Evolutionary conservation across 2,888 invertebrate genomes (phyloP), one percentile per base, ranked within the genome.

Genomic region (Ennomos fuscantarius): DNA sequence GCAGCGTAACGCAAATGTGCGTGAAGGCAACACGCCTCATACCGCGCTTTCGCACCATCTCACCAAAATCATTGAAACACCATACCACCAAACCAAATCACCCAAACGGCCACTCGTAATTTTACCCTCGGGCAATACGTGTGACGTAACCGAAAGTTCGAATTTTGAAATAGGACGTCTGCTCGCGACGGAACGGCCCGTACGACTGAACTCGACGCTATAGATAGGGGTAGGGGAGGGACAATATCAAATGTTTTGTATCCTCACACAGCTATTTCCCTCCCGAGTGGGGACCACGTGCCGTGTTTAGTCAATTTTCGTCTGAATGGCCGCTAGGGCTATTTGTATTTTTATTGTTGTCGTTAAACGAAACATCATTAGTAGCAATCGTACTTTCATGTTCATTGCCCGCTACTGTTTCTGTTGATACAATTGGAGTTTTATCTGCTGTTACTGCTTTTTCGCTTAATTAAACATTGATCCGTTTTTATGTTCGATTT

Each of bases 71-170:
- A 81, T 80, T 72, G 74, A 86, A 82, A 68, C 86, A 89, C 88
- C 83, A 84, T 84, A 75, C 78, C 86, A 89, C 86, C 76, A 68
- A 85, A 84, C 79, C 77, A 76, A 79, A 73, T 75, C 72, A 74
- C 58, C 72, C 74, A 74, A 55, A 47, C 51, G 62, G 62, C 76
- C 76, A 76, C 73, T 77, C 76, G 69, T 66, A 74, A 81, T 76
- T 72, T 74, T 79, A 82, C 79, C 80, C 80, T 74, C 77, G 72
- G 74, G 74, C 73, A 67, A 52, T 68, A 70, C 73, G 72, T 70
- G 78, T 90, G 89, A 90, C 88, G 89, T 89, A 89, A 90, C 81
- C 69, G 73, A 84, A 87, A 84, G 83, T 87, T 83, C 63, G 63
- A 52, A 8, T 15, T 45, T 56, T 51, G 48, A 56, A 47, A 39